These are phyloP conservation scores for Achlya flavicornis DNA, from an alignment of 2,888 invertebrate species.

Conservation along the genomic window DNA sequence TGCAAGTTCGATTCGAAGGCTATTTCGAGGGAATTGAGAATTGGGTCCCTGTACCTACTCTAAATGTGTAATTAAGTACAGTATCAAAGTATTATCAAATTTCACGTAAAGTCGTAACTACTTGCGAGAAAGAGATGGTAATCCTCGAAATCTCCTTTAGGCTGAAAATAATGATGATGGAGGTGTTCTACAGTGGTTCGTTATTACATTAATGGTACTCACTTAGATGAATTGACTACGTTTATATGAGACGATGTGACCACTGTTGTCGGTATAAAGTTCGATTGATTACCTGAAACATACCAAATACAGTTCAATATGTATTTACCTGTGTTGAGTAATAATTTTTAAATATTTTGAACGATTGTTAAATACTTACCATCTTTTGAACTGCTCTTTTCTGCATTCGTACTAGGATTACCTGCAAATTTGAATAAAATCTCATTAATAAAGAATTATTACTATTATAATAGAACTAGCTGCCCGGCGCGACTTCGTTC, in stretches of 20 bases:
- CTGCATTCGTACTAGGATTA: slow-evolving; percentile 80
- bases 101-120: no score
- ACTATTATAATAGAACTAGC: no score
- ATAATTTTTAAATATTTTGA: background rate
- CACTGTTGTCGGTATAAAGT: slow-evolving; percentile 81
- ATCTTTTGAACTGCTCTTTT: slow-evolving; percentile 80
- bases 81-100: no score
- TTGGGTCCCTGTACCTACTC: no score
- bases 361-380: slow-evolving; percentile 48
- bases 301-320: slow-evolving; percentile 18
- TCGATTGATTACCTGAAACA: slow-evolving; percentile 75
- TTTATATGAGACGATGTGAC: slow-evolving; percentile 81
- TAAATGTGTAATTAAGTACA: no score
- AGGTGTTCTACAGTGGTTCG: background rate
- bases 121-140: no score
- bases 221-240: slow-evolving; percentile 82
- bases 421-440: slow-evolving; percentile 57
- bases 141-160: no score
- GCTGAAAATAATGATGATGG: no score
- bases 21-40: no score
- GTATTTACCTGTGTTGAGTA: background rate
- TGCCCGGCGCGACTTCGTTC: no score
- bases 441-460: no score
- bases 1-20: no score
- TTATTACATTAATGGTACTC: slow-evolving; percentile 50